Conservation (phyloP, 2,888 invertebrate species). For the Odontothrips loti region DNA sequence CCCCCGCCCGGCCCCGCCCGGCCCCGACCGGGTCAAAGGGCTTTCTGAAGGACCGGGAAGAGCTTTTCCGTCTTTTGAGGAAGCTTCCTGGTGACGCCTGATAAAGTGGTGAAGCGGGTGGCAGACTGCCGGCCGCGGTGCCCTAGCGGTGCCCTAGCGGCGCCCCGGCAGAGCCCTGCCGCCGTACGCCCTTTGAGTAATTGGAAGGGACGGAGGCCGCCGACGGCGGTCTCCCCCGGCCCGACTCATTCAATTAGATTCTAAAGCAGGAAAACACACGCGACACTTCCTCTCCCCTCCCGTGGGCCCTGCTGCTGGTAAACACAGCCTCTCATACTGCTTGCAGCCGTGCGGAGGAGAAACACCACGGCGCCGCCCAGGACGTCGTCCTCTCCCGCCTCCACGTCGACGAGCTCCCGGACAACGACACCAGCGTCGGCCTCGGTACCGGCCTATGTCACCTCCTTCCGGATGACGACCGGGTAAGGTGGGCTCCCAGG, state of each 20-base stretch:
- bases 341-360: neutral
- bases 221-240: too few relatives aligned
- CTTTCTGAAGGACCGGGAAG: too few relatives aligned
- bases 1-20: neutral
- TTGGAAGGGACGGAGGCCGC: too few relatives aligned
- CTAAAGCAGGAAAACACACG: too few relatives aligned
- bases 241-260: too few relatives aligned
- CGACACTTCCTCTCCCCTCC: neutral
- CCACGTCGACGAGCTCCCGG: conserved; percentile 34
- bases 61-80: too few relatives aligned
- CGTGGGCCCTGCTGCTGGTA: neutral
- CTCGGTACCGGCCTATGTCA: conserved; percentile 9
- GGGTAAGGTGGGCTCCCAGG: conserved; percentile 28
- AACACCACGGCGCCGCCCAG: conserved; percentile 30
- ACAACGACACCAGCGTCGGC: conserved; percentile 32
- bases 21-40: neutral
- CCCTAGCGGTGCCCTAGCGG: too few relatives aligned
- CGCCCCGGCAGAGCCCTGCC: too few relatives aligned
- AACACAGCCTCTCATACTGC: neutral
- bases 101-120: too few relatives aligned
- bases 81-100: too few relatives aligned
- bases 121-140: too few relatives aligned
- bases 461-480: neutral
- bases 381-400: conserved; percentile 40
- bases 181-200: too few relatives aligned